Evolutionary conservation across 2,113 vertebrate genomes (phyloP).

Genomic region (Pelecanus crispus): DNA sequence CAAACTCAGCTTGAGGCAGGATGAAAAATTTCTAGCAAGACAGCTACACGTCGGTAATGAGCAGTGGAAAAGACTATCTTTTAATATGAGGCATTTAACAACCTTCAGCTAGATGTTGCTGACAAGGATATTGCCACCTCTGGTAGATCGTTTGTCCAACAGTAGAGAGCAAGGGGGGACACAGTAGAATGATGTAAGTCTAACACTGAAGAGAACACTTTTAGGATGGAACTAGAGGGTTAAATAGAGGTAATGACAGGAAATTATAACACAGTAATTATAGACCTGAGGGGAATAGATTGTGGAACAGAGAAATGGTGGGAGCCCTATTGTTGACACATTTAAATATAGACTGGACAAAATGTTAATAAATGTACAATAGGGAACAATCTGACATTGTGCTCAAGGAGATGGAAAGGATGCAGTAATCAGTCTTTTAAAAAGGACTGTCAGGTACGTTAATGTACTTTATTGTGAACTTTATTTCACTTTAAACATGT

Average conservation of each 20-base stretch:
- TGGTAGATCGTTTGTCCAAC: background rate
- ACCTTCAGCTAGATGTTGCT: background rate
- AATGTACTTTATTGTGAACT: background rate
- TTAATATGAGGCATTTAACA: background rate
- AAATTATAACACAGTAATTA: constrained; percentile 7
- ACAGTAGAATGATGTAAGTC: background rate
- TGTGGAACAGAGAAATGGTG: background rate
- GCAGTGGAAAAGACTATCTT: background rate
- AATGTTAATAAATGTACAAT: constrained; percentile 47
- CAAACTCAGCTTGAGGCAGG: background rate
- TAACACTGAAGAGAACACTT: background rate
- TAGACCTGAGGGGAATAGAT: background rate
- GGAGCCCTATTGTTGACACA: constrained; percentile 23
- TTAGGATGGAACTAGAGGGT: background rate
- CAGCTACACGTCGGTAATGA: background rate
- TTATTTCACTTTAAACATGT: background rate
- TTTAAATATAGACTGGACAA: constrained; percentile 55
- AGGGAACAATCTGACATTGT: constrained; percentile 38
- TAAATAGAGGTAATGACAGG: background rate
- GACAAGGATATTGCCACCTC: background rate
- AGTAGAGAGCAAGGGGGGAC: background rate
- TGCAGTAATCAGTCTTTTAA: background rate
- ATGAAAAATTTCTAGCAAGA: background rate
- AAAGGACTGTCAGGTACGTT: background rate
- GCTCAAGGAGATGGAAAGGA: constrained; percentile 7